Conservation (phyloP, 2,888 invertebrate species). For the Thysanoteuthis rhombus region DNA sequence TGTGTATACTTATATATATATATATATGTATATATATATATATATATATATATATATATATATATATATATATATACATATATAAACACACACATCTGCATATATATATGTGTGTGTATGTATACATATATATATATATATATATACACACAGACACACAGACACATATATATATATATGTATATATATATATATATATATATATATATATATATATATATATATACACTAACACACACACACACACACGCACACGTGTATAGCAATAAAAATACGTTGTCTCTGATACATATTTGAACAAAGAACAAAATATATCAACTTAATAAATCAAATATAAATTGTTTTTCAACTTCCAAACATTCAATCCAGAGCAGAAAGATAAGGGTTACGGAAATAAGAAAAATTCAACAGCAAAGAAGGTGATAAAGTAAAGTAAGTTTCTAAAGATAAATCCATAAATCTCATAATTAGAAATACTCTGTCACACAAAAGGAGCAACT, state of each 20-base stretch:
- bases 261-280: too few relatives aligned
- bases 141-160: background rate
- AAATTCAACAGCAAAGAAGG: too few relatives aligned
- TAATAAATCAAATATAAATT: too few relatives aligned
- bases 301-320: too few relatives aligned
- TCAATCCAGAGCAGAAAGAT: too few relatives aligned
- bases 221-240: too few relatives aligned
- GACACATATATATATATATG: background rate
- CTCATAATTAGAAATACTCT: too few relatives aligned
- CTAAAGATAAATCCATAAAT: background rate
- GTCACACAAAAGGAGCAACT: too few relatives aligned
- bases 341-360: too few relatives aligned
- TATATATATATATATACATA: background rate
- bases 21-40: background rate
- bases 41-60: background rate
- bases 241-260: background rate
- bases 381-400: too few relatives aligned
- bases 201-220: constrained; percentile 17
- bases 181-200: background rate
- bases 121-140: background rate
- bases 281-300: too few relatives aligned
- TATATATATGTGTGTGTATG: background rate
- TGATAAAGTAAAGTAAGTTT: background rate
- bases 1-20: background rate
- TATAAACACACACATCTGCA: background rate